These are phyloP conservation scores for Natrix natrix DNA, from an alignment of 2,797 vertebrate genomes.

Conservation along the genomic window DNA sequence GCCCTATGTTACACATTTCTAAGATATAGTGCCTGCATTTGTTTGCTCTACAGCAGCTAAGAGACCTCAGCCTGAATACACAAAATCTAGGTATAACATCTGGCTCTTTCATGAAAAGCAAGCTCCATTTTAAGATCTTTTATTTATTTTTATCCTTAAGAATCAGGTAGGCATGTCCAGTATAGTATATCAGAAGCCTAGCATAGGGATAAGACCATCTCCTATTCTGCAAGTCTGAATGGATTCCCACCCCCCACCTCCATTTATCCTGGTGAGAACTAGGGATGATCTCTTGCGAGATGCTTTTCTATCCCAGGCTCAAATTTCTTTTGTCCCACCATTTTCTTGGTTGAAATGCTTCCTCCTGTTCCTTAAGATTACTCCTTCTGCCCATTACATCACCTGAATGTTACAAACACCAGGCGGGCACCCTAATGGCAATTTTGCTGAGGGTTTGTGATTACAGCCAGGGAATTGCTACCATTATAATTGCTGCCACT, in stretches of 20 bases:
- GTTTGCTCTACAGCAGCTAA: neutral
- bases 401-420: neutral
- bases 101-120: neutral
- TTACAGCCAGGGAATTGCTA: neutral
- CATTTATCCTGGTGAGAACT: neutral
- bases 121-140: neutral
- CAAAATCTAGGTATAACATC: neutral
- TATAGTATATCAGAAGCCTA: neutral
- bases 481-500: neutral
- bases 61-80: neutral
- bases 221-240: neutral
- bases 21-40: neutral
- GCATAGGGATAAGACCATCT: neutral
- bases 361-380: neutral
- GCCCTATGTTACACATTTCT: neutral
- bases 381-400: neutral
- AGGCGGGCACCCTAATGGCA: neutral
- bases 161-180: neutral
- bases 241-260: neutral
- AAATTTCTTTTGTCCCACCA: neutral
- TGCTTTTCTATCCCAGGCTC: neutral
- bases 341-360: neutral
- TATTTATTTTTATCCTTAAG: neutral
- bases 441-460: neutral
- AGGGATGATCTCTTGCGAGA: neutral